These are phyloP conservation scores for Benitochromis conjunctus DNA, from an alignment of 2,113 vertebrate genomes.

Conservation along the genomic window DNA sequence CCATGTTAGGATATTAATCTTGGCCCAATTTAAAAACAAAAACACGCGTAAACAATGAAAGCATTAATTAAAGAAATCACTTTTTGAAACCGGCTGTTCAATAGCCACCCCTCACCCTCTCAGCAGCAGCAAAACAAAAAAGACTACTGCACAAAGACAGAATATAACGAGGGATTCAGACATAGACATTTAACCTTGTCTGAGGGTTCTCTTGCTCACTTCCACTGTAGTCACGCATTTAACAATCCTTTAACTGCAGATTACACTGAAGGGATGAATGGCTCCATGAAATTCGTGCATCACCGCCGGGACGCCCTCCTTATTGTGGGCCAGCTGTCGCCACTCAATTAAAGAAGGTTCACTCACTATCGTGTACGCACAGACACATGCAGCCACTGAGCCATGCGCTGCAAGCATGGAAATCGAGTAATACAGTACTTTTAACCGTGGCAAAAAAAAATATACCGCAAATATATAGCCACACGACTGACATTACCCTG, in stretches of 20 bases:
- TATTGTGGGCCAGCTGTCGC: conserved; percentile 50
- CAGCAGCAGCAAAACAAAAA: neutral
- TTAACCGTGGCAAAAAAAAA: neutral
- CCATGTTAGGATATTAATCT: neutral
- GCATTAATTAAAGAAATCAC: too few species aligned
- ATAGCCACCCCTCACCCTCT: rapidly evolving
- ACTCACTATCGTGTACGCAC: neutral
- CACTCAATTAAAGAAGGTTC: conserved; percentile 6
- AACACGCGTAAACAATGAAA: neutral
- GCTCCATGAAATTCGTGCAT: conserved; percentile 17
- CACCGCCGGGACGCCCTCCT: conserved; percentile 2
- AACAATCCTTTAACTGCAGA: conserved; percentile 27
- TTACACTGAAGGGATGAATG: conserved; percentile 35
- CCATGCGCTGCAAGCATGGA: neutral
- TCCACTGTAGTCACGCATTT: conserved; percentile 7
- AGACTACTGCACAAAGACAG: neutral
- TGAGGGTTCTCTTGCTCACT: neutral
- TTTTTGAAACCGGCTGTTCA: neutral
- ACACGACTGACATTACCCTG: neutral
- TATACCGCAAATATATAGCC: neutral
- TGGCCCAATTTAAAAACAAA: neutral
- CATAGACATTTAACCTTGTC: conserved; percentile 9
- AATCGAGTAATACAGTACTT: neutral
- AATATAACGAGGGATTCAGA: neutral
- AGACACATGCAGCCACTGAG: neutral